Conservation (phyloP, 2,113 vertebrate species). For the Datnioides undecimradiatus region DNA sequence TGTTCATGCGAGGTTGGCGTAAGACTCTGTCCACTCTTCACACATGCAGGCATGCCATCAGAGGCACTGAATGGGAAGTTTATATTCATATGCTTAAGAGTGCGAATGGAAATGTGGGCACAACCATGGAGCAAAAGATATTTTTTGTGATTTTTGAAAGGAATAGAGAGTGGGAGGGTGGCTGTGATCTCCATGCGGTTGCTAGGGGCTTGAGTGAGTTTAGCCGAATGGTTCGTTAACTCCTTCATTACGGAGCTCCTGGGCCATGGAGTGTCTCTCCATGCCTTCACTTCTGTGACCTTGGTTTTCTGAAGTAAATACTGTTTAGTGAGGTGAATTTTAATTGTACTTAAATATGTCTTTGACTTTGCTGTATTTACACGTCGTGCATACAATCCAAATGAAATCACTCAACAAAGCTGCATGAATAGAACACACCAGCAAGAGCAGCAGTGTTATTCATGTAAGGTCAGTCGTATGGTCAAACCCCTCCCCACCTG, state of each 20-base stretch:
- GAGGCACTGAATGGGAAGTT: slow-evolving; percentile 5
- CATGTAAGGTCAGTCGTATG: background rate
- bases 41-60: background rate
- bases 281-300: background rate
- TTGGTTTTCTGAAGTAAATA: background rate
- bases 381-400: background rate
- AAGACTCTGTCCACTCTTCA: background rate
- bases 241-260: slow-evolving; percentile 10
- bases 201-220: slow-evolving; percentile 52
- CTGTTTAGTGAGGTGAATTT: background rate
- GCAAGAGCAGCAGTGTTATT: background rate
- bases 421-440: background rate
- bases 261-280: background rate
- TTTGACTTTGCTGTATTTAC: background rate
- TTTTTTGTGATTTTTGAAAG: slow-evolving; percentile 38
- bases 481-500: slow-evolving; percentile 5
- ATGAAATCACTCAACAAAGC: background rate
- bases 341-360: background rate
- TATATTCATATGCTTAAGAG: background rate
- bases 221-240: slow-evolving; percentile 35
- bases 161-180: slow-evolving; percentile 34
- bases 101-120: slow-evolving; percentile 19
- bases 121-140: slow-evolving; percentile 19
- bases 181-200: slow-evolving; percentile 49
- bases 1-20: slow-evolving; percentile 3